Conservation (phyloP, 1,140 invertebrate species). For the Cyphomyrmex costatus region DNA sequence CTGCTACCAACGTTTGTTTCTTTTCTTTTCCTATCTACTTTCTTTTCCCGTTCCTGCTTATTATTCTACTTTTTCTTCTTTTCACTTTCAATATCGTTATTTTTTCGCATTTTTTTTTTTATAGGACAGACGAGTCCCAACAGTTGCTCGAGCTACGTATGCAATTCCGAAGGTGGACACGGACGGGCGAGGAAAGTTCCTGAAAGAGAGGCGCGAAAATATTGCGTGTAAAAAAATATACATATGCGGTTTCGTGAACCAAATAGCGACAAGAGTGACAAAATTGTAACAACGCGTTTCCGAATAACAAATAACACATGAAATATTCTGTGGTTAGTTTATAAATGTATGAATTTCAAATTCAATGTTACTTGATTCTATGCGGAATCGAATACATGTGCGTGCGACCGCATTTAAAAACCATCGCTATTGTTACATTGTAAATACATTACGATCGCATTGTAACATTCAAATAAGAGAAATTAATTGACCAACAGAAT, state of each 20-base stretch:
- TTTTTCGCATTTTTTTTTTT: slow-evolving; percentile 32
- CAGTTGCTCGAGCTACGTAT: slow-evolving; percentile 53
- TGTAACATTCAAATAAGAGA: background rate
- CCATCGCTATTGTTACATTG: background rate
- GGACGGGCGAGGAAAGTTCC: slow-evolving; percentile 27
- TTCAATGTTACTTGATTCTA: background rate
- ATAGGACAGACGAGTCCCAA: slow-evolving; percentile 51
- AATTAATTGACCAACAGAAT: background rate
- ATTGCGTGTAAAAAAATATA: background rate
- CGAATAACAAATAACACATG: background rate
- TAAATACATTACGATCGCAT: background rate
- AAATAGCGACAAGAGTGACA: slow-evolving; percentile 4
- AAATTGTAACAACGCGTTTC: background rate
- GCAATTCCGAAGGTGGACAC: slow-evolving; percentile 10
- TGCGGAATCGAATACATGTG: background rate
- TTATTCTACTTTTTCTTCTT: slow-evolving; percentile 34
- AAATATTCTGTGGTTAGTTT: slow-evolving; percentile 26
- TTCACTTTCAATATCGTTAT: slow-evolving; percentile 9
- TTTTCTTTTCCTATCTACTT: slow-evolving; percentile 35
- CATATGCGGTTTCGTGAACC: background rate
- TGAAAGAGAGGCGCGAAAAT: background rate
- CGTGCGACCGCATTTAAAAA: background rate
- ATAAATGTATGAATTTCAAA: slow-evolving; percentile 5
- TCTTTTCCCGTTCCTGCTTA: slow-evolving; percentile 20
- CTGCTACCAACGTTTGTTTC: slow-evolving; percentile 84